Percentiles rank a stretch among this genome's conserved stretches.
phyloP scores from a whole-genome alignment of 1,140 invertebrate genomes.

The Eubasilissa regina region DNA sequence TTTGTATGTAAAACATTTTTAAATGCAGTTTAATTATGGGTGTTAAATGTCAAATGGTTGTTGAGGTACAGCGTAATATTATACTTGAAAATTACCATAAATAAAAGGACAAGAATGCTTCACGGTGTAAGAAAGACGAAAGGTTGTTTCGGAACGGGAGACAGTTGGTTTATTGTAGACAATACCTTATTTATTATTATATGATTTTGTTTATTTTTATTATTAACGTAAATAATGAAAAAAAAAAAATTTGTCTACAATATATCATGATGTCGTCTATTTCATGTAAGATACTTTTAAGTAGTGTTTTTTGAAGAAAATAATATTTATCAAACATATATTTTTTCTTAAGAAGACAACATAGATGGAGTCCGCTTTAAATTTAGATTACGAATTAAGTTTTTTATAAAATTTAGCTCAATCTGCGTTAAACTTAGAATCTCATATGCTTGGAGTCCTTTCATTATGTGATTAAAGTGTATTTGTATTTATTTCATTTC shows the following conservation, averaged over 20 bases:
- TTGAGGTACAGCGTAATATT: not conserved
- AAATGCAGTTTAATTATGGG: not conserved
- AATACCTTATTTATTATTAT: too few species aligned
- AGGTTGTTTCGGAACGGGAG: conserved; percentile 6
- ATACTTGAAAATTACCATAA: conserved; percentile 32
- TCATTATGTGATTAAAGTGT: too few species aligned
- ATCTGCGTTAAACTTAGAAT: not conserved
- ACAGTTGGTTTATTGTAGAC: not conserved
- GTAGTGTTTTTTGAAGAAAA: too few species aligned
- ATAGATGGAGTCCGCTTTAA: not conserved
- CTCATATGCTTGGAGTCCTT: too few species aligned
- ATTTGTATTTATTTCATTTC: not conserved
- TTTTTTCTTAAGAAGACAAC: too few species aligned
- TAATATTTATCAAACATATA: too few species aligned
- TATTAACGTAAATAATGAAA: too few species aligned
- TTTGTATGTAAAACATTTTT: too few species aligned
- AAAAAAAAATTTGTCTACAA: too few species aligned
- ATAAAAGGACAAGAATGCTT: conserved; percentile 17
- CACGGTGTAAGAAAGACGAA: conserved; percentile 16
- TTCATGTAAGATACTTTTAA: too few species aligned
- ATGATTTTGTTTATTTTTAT: not conserved
- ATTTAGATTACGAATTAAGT: not conserved
- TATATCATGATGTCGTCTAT: too few species aligned
- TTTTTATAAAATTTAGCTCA: conserved; percentile 37
- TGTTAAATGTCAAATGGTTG: conserved; percentile 4